Conservation (phyloP, 2,797 vertebrate genomes). For the Lepidocolaptes lacrymiger region DNA sequence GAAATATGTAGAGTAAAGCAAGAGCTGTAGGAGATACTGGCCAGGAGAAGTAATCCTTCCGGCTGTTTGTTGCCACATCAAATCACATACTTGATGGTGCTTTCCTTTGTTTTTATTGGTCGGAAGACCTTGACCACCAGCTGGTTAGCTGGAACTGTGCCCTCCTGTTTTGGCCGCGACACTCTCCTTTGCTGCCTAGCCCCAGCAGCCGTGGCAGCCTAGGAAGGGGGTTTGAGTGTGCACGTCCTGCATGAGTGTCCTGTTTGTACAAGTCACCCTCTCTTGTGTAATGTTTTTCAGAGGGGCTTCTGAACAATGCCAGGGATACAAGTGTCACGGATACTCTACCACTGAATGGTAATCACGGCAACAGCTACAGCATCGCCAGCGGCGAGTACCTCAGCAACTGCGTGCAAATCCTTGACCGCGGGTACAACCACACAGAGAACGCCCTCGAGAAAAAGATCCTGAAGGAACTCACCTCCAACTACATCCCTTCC, state of each 20-base stretch:
- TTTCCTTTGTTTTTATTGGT: background rate
- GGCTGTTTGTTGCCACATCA: background rate
- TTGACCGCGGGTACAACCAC: constrained; percentile 94
- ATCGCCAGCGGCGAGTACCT: constrained; percentile 95
- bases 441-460: constrained; percentile 96
- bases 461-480: constrained; percentile 98
- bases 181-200: background rate
- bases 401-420: constrained; percentile 98
- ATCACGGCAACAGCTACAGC: constrained; percentile 98
- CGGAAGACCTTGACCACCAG: background rate
- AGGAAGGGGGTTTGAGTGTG: constrained; percentile 58
- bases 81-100: background rate
- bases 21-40: background rate
- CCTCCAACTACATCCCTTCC: constrained; percentile 96
- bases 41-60: background rate
- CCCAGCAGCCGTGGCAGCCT: background rate
- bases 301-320: constrained; percentile 99
- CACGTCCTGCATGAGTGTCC: constrained; percentile 41
- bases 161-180: background rate
- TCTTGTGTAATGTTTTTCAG: constrained; percentile 90
- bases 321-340: constrained; percentile 99
- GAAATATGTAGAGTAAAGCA: background rate
- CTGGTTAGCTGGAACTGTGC: background rate
- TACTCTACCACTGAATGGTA: constrained; percentile 99
- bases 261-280: constrained; percentile 76